Evolutionary conservation across 2,797 vertebrate genomes (phyloP).

Genomic region (Avahi laniger): DNA sequence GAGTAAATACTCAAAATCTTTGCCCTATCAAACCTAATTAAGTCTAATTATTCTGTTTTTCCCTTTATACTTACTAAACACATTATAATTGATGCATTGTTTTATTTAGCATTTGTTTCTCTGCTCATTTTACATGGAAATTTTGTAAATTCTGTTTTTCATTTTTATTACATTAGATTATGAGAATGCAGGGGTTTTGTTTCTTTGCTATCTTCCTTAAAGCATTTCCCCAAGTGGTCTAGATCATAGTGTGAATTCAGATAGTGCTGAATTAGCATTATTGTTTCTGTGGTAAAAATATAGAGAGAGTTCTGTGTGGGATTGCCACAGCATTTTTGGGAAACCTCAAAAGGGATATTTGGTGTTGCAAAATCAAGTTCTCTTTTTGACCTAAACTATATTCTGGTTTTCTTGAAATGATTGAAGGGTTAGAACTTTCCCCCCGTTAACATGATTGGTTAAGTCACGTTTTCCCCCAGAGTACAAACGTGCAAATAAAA

Average conservation of each 20-base stretch:
- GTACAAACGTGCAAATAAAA: conserved; percentile 52
- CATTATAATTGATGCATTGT: background rate
- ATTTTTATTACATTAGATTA: background rate
- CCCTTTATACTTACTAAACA: background rate
- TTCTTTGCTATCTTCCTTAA: conserved; percentile 1
- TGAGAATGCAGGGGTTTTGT: background rate
- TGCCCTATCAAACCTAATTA: background rate
- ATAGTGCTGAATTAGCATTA: conserved; percentile 56
- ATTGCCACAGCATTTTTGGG: conserved; percentile 60
- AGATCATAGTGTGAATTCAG: background rate
- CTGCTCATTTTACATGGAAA: background rate
- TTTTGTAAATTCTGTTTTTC: background rate
- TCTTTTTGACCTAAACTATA: conserved; percentile 71
- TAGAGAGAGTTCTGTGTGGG: conserved; percentile 48
- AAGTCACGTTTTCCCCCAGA: conserved; percentile 60
- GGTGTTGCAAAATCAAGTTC: conserved; percentile 70
- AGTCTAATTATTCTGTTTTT: background rate
- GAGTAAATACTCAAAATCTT: background rate
- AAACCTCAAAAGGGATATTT: conserved; percentile 67
- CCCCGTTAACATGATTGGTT: conserved; percentile 50
- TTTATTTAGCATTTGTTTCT: background rate
- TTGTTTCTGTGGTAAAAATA: conserved; percentile 52
- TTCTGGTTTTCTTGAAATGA: conserved; percentile 74
- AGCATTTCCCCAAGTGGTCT: background rate
- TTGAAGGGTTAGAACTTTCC: conserved; percentile 61